Percentiles rank a stretch among this genome's conserved stretches.
Conservation (phyloP, 2,113 vertebrate genomes). For the Delphinus delphis region DNA sequence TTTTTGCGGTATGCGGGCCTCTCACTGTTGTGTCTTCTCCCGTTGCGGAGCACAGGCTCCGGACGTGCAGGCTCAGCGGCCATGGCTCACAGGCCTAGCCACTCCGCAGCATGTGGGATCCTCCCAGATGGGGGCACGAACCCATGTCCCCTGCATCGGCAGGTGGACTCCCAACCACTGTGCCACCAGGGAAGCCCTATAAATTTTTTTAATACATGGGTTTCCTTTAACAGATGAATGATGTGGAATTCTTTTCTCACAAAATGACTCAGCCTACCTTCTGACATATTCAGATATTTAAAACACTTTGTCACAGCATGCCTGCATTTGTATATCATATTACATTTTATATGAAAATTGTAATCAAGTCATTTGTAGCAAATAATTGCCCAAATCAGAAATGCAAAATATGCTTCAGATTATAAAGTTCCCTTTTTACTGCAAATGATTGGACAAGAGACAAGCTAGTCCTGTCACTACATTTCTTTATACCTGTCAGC, state of each 20-base stretch:
- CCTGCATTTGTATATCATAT: not conserved
- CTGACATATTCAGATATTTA: not conserved
- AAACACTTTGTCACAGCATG: not conserved
- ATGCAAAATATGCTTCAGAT: slow-evolving; percentile 11
- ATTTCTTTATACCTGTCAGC: not conserved
- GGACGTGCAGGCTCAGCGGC: no score
- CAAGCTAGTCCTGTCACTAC: not conserved
- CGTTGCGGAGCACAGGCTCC: no score
- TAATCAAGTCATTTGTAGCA: not conserved
- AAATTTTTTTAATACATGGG: not conserved
- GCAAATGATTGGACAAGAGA: not conserved
- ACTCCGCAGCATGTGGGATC: no score
- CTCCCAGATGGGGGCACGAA: no score
- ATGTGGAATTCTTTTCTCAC: not conserved
- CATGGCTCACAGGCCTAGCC: no score
- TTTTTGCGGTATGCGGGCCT: no score
- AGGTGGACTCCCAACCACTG: no score
- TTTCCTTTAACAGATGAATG: not conserved
- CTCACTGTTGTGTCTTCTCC: no score
- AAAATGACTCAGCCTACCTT: not conserved
- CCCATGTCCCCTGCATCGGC: no score
- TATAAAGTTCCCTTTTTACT: not conserved
- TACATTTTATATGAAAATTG: not conserved
- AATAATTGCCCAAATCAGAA: not conserved
- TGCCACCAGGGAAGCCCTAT: not conserved